Evolutionary conservation across 2,888 invertebrate species (phyloP), one percentile per base, ranked within the genome.

Genomic region (Diabrotica balteata): DNA sequence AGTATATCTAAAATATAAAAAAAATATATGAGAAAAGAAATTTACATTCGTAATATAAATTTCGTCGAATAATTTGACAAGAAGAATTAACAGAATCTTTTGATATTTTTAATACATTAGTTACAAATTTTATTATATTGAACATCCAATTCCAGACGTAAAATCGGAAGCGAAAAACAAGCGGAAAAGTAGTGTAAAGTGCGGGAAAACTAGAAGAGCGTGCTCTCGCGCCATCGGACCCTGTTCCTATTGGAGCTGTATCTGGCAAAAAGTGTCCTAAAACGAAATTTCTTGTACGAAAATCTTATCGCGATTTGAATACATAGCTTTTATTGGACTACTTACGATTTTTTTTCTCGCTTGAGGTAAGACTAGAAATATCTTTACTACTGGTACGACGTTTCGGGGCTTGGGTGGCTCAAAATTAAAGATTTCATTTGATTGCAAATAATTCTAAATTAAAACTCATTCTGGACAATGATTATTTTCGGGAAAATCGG

Each of bases 271-370:
- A 70, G 60, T 62, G 59, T 58, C 67, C 68, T 69, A 63, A 68
- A 71, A 66, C 67, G 68, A 52, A 68, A 60, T 58, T 64, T 44
- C 66, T 69, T 66, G 67, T 67, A 54, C 63, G 68, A 61, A 75
- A 74, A 67, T 67, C 68, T 70, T 75, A 76, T 76, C 77, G 73
- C 73, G 76, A 76, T 75, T 78, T 74, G 72, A 76, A 77, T 73
- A 72, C 68, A 50, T 17, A 11, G 62, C 22, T 62, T 62, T 62
- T 54, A 47, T 62, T 54, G 54, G 7, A 17, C 54, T 54, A 54
- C 42, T 54, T 54, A 43, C 42, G 42, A 43, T 54, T 42, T 54
- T 54, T 54, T 54, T 32, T n/a, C 32, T 54, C 7, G 22, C n/a
- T 11, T 59, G 66, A 22, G 47, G 60, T 60, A 64, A 58, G 58